Evolutionary conservation across 2,113 vertebrate species (phyloP).

Genomic region (Nannospalax galili): DNA sequence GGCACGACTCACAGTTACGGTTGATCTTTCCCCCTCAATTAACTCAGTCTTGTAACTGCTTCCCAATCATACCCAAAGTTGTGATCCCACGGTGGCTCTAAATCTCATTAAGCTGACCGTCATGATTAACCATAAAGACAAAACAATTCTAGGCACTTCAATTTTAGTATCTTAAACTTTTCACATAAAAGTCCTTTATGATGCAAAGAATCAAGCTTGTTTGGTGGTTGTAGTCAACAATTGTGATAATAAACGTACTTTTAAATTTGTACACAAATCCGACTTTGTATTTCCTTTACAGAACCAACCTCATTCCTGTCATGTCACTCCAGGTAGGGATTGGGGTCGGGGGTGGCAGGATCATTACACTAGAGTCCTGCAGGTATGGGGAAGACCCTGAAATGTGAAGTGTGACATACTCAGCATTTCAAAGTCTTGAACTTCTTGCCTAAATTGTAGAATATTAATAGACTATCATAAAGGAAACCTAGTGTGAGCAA

Average conservation of each 20-base stretch:
- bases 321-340: no score
- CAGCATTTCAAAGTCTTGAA: not conserved
- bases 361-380: not conserved
- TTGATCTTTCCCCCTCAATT: not conserved
- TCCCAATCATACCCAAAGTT: not conserved
- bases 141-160: not conserved
- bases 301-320: not conserved
- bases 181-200: not conserved
- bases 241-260: not conserved
- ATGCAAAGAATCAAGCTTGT: not conserved
- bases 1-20: not conserved
- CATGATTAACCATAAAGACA: not conserved
- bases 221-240: not conserved
- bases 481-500: not conserved
- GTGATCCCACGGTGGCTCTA: not conserved
- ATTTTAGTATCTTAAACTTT: not conserved
- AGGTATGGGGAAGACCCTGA: not conserved
- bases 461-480: not conserved
- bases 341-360: accelerated
- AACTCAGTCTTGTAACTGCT: not conserved
- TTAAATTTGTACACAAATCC: not conserved
- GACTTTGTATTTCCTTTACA: not conserved
- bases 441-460: not conserved
- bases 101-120: not conserved
- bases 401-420: not conserved